A percentile compares a stretch with the other conserved stretches of the same genome.
Conservation (phyloP, 2,113 vertebrate genomes). For the Myotis davidii region DNA sequence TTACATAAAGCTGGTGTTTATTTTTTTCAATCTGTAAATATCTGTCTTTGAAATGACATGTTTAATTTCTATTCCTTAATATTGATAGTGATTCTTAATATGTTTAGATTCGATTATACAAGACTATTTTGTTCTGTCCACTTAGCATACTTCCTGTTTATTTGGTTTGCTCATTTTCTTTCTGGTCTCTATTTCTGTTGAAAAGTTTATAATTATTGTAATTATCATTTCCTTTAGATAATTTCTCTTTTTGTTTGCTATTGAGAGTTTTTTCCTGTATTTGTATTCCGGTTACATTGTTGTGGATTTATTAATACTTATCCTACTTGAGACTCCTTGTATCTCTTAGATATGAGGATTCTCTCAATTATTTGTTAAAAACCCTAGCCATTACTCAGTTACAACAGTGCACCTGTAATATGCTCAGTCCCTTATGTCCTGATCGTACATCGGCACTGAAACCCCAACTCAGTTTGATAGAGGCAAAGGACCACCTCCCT, state of each 20-base stretch:
- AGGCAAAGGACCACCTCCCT: neutral
- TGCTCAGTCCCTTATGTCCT: neutral
- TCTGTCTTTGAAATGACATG: neutral
- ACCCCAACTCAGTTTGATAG: neutral
- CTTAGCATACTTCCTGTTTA: neutral
- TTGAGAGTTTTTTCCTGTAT: neutral
- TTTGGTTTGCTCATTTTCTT: neutral
- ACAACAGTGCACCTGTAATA: neutral
- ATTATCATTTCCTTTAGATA: neutral
- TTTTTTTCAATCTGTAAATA: neutral
- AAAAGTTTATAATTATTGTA: neutral
- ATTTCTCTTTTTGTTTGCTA: neutral
- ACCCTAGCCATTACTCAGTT: neutral
- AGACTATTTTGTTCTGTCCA: neutral
- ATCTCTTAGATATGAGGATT: neutral
- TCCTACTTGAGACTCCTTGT: neutral
- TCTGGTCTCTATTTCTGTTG: neutral
- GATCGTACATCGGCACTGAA: too few relatives aligned
- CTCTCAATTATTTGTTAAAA: neutral
- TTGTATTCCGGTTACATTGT: neutral
- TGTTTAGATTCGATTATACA: neutral
- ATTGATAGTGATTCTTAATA: neutral
- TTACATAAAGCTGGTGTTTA: neutral
- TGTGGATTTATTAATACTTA: neutral
- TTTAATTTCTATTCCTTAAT: neutral